These are phyloP conservation scores for Actenoides lindsayi DNA, from an alignment of 2,113 vertebrate genomes.

Conservation along the genomic window DNA sequence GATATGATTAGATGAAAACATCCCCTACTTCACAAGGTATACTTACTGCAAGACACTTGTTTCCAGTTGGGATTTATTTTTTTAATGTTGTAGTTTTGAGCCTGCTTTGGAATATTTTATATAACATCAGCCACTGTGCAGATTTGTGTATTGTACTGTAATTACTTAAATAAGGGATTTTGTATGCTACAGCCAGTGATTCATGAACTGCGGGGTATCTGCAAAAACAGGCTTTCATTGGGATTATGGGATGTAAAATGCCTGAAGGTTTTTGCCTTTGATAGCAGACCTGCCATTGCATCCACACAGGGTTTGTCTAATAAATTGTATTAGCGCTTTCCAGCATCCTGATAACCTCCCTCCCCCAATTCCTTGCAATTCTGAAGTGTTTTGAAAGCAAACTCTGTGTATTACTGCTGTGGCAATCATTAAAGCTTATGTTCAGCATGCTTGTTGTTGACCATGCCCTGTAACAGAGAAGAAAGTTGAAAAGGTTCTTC, in stretches of 20 bases:
- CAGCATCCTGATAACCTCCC: constrained; percentile 47
- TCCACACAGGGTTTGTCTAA: constrained; percentile 64
- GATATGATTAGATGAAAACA: background rate
- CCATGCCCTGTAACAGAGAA: background rate
- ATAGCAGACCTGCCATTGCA: constrained; percentile 66
- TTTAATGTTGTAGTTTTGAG: constrained; percentile 1
- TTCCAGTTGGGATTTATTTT: background rate
- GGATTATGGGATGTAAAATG: constrained; percentile 75
- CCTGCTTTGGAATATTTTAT: constrained; percentile 59
- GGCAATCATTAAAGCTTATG: background rate
- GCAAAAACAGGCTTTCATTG: constrained; percentile 69
- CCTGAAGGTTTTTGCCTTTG: constrained; percentile 69
- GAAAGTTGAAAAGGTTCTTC: background rate
- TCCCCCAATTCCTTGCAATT: constrained; percentile 34
- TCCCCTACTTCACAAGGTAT: background rate
- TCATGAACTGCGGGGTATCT: constrained; percentile 73
- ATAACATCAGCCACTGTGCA: constrained; percentile 60
- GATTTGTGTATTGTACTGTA: constrained; percentile 71
- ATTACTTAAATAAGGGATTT: constrained; percentile 75
- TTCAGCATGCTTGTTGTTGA: background rate
- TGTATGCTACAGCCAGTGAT: constrained; percentile 70
- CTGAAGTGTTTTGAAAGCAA: constrained; percentile 38
- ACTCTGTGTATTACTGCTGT: background rate
- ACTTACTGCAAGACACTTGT: background rate
- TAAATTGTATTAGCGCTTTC: constrained; percentile 62